Percentiles rank a stretch among this genome's conserved stretches.
Evolutionary conservation across 2,113 vertebrate genomes (phyloP).

Genomic region (Furnarius figulus): DNA sequence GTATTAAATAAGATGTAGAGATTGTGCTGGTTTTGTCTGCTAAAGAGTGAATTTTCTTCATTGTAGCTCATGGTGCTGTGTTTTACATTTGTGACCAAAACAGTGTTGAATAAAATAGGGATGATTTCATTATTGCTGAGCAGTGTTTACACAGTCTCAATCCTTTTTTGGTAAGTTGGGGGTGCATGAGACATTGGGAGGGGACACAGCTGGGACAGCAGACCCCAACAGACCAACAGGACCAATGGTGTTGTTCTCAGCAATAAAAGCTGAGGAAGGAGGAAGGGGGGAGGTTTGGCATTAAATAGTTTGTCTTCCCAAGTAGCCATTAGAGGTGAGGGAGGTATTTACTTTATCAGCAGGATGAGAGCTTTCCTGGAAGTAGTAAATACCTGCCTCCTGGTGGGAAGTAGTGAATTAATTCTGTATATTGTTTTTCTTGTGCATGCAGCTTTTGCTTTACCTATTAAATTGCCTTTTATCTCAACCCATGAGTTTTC

Average conservation of each 20-base stretch:
- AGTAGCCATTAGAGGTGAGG: neutral
- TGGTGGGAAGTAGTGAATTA: neutral
- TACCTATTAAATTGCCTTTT: neutral
- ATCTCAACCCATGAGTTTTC: neutral
- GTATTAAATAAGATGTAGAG: neutral
- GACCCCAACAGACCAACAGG: neutral
- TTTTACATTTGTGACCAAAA: neutral
- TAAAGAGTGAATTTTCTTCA: neutral
- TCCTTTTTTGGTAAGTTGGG: neutral
- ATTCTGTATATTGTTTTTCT: neutral
- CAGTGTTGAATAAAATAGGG: neutral
- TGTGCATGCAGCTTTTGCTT: neutral
- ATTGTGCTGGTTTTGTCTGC: neutral
- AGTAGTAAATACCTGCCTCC: neutral
- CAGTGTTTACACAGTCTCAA: neutral
- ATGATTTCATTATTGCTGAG: neutral
- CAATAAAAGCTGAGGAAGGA: neutral
- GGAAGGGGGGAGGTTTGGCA: rapidly evolving
- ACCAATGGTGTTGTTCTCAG: neutral
- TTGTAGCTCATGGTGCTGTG: neutral
- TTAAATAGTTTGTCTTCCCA: neutral
- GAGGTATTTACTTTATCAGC: neutral
- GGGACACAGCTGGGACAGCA: neutral
- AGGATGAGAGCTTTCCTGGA: neutral
- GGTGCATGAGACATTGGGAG: neutral